Conservation (phyloP, 2,888 invertebrate species). For the Tethea ocularis region DNA sequence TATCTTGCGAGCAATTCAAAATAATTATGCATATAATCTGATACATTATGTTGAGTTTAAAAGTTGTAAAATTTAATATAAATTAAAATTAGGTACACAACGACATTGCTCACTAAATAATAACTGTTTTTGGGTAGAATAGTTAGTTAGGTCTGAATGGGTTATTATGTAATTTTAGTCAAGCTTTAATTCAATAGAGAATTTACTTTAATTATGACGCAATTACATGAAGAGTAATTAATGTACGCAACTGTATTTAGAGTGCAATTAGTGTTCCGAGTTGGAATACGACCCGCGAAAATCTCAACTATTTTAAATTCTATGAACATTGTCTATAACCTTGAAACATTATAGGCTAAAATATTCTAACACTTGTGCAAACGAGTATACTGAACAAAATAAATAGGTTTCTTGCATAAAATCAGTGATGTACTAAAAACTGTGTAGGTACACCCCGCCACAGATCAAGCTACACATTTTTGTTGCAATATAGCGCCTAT, state of each 20-base stretch:
- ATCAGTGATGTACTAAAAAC: conserved; percentile 28
- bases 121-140: neutral
- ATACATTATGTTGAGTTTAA: too few relatives aligned
- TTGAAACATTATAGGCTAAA: neutral
- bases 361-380: conserved; percentile 7
- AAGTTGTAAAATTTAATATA: too few relatives aligned
- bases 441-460: too few relatives aligned
- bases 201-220: neutral
- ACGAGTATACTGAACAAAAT: conserved; percentile 22
- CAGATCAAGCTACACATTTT: too few relatives aligned
- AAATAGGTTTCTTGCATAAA: conserved; percentile 30
- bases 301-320: neutral
- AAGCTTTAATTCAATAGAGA: neutral
- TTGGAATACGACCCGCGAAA: neutral
- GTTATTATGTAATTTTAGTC: neutral
- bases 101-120: neutral
- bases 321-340: neutral
- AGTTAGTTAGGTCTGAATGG: neutral
- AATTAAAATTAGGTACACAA: neutral
- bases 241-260: neutral
- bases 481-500: too few relatives aligned
- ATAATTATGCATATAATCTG: too few relatives aligned
- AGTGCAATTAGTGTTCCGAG: neutral
- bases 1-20: too few relatives aligned
- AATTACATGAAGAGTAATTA: neutral